A percentile compares a stretch with the other conserved stretches of the same genome.
Conservation (phyloP, 2,797 vertebrate genomes). For the Tinamus major region DNA sequence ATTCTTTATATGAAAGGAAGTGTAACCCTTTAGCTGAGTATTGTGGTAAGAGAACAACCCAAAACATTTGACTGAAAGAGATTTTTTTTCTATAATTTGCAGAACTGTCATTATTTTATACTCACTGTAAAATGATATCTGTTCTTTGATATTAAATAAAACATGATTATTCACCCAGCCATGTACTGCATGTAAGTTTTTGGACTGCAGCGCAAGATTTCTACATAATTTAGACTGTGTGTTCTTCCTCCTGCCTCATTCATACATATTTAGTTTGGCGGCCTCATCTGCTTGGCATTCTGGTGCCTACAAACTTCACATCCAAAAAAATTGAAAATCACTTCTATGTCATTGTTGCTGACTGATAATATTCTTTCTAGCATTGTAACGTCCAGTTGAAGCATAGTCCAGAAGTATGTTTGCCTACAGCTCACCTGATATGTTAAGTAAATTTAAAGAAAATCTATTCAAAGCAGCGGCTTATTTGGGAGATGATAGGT, state of each 20-base stretch:
- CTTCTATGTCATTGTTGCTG: background rate
- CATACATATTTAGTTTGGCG: slow-evolving; percentile 4
- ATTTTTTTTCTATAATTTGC: background rate
- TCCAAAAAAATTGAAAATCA: slow-evolving; percentile 14
- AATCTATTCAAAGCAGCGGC: background rate
- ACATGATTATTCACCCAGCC: background rate
- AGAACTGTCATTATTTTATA: background rate
- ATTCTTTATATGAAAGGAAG: background rate
- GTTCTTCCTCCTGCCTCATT: slow-evolving; percentile 22
- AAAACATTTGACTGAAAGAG: background rate
- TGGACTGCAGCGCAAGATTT: background rate
- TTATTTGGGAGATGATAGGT: background rate
- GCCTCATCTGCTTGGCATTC: slow-evolving; percentile 15
- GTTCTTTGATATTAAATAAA: background rate
- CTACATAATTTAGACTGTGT: background rate
- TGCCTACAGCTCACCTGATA: background rate
- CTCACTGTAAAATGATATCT: background rate
- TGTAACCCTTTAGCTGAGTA: background rate
- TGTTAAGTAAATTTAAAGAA: background rate
- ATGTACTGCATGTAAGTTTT: background rate
- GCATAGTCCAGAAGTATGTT: background rate
- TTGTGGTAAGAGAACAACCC: background rate
- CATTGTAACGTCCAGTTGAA: background rate
- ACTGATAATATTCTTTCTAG: slow-evolving; percentile 8
- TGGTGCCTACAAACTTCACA: slow-evolving; percentile 28